Conservation (phyloP, 37 sponge, comb jelly and placozoan genomes). For the Axinella damicornis region DNA sequence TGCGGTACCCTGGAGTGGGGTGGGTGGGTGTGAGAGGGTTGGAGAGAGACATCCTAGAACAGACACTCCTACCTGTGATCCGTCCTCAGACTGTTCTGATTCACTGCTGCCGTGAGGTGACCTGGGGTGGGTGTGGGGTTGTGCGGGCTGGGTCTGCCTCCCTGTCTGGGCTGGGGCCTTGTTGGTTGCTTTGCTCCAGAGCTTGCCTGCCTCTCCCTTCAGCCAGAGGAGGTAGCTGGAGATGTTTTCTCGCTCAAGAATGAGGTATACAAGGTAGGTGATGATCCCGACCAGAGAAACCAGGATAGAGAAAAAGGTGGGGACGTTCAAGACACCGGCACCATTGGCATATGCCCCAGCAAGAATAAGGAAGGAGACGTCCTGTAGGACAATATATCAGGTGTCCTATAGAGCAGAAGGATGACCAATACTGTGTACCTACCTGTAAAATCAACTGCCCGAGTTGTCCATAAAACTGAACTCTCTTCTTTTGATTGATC, state of each 20-base stretch:
- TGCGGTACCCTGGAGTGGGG: slow-evolving; percentile 3
- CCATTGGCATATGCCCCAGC: slow-evolving; percentile 15
- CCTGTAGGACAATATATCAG: slow-evolving; percentile 32
- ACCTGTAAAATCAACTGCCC: slow-evolving; percentile 40
- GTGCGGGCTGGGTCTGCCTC: neutral
- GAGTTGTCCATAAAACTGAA: slow-evolving; percentile 69
- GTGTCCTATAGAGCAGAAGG: too few species aligned
- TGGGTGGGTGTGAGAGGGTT: too few species aligned
- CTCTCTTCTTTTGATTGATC: slow-evolving; percentile 52
- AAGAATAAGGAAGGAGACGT: slow-evolving; percentile 54
- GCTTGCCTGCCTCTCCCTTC: neutral
- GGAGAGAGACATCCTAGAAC: too few species aligned
- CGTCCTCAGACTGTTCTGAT: slow-evolving; percentile 49
- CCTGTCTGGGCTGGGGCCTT: neutral
- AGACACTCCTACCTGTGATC: slow-evolving; percentile 10
- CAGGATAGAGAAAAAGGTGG: slow-evolving; percentile 48
- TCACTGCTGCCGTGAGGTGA: slow-evolving; percentile 46
- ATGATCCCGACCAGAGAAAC: slow-evolving; percentile 39
- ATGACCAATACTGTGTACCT: neutral
- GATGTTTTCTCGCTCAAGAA: slow-evolving; percentile 41
- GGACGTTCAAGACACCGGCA: neutral
- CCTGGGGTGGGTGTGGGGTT: neutral
- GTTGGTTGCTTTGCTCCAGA: neutral
- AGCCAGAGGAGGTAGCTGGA: slow-evolving; percentile 27
- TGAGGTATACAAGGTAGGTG: slow-evolving; percentile 32